A percentile compares a stretch with the other conserved stretches of the same genome.
Evolutionary conservation across 2,113 vertebrate species (phyloP).

Genomic region (Psammodynastes pulverulentus): DNA sequence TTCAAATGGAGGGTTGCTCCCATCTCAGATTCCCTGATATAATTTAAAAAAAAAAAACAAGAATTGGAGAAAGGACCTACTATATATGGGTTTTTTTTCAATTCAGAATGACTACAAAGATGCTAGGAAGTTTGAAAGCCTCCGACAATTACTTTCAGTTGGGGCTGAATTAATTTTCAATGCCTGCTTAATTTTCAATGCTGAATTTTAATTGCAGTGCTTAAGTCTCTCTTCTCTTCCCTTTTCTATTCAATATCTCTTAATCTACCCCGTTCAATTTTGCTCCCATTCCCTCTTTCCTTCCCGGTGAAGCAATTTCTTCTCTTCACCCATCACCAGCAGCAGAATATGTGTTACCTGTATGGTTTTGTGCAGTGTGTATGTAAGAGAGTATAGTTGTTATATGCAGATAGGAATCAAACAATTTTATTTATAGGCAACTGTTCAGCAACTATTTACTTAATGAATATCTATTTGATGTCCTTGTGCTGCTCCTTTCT

Average conservation of each 20-base stretch:
- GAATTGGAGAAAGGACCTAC: background rate
- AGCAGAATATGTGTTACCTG: background rate
- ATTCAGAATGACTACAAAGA: background rate
- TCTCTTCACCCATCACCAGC: background rate
- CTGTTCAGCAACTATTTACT: background rate
- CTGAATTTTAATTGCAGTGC: background rate
- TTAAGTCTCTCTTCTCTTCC: background rate
- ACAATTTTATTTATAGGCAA: background rate
- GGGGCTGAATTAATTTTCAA: too few species aligned
- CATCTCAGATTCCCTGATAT: background rate
- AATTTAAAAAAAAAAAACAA: background rate
- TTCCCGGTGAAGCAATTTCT: background rate
- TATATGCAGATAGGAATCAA: background rate
- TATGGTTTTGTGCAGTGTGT: background rate
- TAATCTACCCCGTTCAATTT: background rate
- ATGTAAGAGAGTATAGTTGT: background rate
- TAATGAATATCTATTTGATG: background rate
- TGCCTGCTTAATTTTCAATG: background rate
- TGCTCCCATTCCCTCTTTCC: background rate
- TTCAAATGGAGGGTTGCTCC: background rate
- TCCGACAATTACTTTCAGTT: background rate
- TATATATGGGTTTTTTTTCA: background rate
- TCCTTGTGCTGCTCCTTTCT: background rate
- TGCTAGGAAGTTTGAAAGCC: background rate
- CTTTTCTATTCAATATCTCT: background rate